Evolutionary conservation across 2,888 invertebrate genomes (phyloP).

Genomic region (Emesis furor): DNA sequence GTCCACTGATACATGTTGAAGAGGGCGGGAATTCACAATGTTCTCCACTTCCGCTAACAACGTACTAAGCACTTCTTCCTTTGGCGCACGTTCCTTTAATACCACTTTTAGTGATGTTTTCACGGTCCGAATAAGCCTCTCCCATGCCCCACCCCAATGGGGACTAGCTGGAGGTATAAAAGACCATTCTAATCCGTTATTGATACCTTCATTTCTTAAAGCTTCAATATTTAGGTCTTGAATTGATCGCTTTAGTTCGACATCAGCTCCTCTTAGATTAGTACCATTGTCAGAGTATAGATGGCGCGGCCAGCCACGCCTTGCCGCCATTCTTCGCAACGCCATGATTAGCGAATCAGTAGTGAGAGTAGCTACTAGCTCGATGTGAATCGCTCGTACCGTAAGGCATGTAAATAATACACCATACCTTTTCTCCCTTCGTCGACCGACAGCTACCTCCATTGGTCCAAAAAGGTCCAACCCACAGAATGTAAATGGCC

Average conservation of each 20-base stretch:
- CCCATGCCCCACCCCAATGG: conserved; percentile 59
- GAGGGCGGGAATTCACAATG: neutral
- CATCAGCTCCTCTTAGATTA: conserved; percentile 63
- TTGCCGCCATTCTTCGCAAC: neutral
- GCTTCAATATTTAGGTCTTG: conserved; percentile 30
- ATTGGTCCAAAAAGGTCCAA: neutral
- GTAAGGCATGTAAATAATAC: conserved; percentile 48
- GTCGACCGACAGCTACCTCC: neutral
- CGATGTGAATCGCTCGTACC: neutral
- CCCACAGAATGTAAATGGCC: neutral
- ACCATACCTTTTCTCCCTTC: conserved; percentile 73
- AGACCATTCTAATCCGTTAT: conserved; percentile 24
- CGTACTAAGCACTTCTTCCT: neutral
- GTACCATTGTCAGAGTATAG: conserved; percentile 66
- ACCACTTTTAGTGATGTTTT: conserved; percentile 41
- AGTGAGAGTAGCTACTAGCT: neutral
- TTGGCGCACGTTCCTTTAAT: conserved; percentile 16
- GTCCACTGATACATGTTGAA: neutral
- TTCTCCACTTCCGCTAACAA: neutral
- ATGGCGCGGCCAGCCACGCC: conserved; percentile 38
- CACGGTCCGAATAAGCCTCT: conserved; percentile 45
- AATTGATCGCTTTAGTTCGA: conserved; percentile 49
- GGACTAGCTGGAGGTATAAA: conserved; percentile 55
- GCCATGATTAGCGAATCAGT: neutral
- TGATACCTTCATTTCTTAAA: neutral